Evolutionary conservation across 2,113 vertebrate species (phyloP).

Genomic region (Carassius auratus): DNA sequence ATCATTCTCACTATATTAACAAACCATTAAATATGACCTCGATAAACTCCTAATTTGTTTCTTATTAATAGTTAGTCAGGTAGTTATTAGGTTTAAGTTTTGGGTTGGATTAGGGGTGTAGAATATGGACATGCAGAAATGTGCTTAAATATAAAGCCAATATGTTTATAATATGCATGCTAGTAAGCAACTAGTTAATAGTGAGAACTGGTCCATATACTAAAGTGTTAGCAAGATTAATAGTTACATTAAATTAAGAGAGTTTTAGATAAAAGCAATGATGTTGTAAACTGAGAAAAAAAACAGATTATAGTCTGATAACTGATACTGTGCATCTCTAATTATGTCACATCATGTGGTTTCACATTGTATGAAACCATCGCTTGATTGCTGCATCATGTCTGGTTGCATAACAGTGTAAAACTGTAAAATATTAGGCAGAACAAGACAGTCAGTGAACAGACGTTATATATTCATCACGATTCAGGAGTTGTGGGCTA

Average conservation of each 20-base stretch:
- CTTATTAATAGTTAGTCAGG: too few species aligned
- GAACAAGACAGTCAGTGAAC: not conserved
- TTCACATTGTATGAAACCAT: not conserved
- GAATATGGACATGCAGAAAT: too few species aligned
- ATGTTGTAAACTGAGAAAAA: not conserved
- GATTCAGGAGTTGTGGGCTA: constrained; percentile 22
- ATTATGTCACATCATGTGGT: not conserved
- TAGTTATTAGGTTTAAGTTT: too few species aligned
- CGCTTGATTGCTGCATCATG: not conserved
- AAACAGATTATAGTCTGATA: not conserved
- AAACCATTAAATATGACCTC: too few species aligned
- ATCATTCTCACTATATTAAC: not conserved
- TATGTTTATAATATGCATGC: too few species aligned
- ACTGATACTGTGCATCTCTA: not conserved
- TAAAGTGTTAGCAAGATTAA: not conserved
- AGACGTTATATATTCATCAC: constrained; percentile 20
- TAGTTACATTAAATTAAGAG: not conserved
- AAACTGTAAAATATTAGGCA: not conserved
- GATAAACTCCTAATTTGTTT: too few species aligned
- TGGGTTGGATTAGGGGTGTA: too few species aligned
- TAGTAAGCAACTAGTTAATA: too few species aligned
- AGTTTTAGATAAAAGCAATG: not conserved
- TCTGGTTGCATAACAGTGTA: constrained; percentile 7
- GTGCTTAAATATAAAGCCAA: too few species aligned
- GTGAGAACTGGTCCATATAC: too few species aligned